A percentile compares a stretch with the other conserved stretches of the same genome.
Conservation (phyloP, 1,140 invertebrate genomes). For the Zaprionus ghesquierei region DNA sequence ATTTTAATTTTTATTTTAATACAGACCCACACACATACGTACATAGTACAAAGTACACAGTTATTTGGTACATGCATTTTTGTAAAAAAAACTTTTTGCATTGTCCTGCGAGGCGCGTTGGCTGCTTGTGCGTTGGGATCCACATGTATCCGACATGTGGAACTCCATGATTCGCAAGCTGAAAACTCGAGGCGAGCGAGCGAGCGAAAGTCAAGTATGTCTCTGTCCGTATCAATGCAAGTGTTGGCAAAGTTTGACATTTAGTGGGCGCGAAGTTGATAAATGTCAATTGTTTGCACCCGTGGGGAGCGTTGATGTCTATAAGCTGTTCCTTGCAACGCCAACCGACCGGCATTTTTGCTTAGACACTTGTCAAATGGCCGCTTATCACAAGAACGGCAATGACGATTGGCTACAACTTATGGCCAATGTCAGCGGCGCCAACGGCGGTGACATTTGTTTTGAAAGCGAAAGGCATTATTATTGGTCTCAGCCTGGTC, state of each 20-base stretch:
- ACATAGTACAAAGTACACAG: not conserved
- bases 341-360: conserved; percentile 50
- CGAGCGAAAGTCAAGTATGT: not conserved
- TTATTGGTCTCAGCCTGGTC: conserved; percentile 43
- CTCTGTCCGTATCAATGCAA: conserved; percentile 1
- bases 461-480: conserved; percentile 80
- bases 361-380: conserved; percentile 62
- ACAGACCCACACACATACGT: conserved; percentile 7
- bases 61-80: not conserved
- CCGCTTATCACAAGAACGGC: conserved; percentile 64
- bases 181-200: conserved; percentile 9
- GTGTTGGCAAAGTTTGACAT: conserved; percentile 53
- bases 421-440: conserved; percentile 48
- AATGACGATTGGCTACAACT: conserved; percentile 56
- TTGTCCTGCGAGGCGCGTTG: conserved; percentile 61
- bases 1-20: conserved; percentile 5
- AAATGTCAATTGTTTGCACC: conserved; percentile 44
- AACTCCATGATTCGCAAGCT: conserved; percentile 76
- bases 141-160: conserved; percentile 82
- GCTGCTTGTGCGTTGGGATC: conserved; percentile 74
- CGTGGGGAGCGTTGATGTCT: not conserved
- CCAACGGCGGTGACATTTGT: conserved; percentile 40
- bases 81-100: conserved; percentile 70
- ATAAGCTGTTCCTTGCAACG: not conserved
- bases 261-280: conserved; percentile 53